phyloP scores from a whole-genome alignment of 2,113 vertebrate species.

The Percopsis transmontana region DNA sequence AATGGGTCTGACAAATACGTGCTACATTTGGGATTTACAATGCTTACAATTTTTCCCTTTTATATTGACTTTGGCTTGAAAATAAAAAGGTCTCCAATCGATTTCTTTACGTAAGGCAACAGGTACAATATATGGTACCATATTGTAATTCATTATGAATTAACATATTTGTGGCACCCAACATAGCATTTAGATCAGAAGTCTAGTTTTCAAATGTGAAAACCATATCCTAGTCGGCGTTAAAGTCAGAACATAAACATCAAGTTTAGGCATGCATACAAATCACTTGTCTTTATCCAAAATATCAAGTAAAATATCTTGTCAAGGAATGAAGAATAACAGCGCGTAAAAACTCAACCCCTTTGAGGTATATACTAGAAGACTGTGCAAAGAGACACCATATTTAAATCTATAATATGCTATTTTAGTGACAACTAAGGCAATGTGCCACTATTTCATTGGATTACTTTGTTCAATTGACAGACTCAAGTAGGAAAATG shows the following conservation, averaged over 20 bases:
- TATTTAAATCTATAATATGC: conserved; percentile 42
- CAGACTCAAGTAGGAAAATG: conserved; percentile 35
- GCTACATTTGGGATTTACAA: conserved; percentile 33
- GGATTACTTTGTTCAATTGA: conserved; percentile 37
- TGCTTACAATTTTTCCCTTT: conserved; percentile 29
- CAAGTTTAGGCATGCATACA: conserved; percentile 52
- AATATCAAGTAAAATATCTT: conserved; percentile 54
- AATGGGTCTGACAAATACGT: conserved; percentile 19
- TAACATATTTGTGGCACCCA: conserved; percentile 49
- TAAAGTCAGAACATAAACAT: conserved; percentile 45
- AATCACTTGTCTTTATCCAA: conserved; percentile 45
- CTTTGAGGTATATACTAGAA: conserved; percentile 76
- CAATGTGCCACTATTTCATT: conserved; percentile 39
- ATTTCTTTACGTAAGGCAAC: conserved; percentile 71
- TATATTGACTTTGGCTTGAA: conserved; percentile 57
- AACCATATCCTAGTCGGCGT: conserved; percentile 57
- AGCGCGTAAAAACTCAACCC: conserved; percentile 67
- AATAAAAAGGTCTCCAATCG: conserved; percentile 47
- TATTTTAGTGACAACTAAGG: conserved; percentile 46
- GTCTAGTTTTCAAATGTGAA: conserved; percentile 61
- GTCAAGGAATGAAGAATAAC: conserved; percentile 41
- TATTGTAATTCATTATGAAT: conserved; percentile 71
- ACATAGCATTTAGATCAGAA: conserved; percentile 46
- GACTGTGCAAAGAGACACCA: conserved; percentile 64
- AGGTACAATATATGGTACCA: conserved; percentile 46